A percentile compares a stretch with the other conserved stretches of the same genome.
Conservation (phyloP, 1,140 invertebrate species). For the Ptiloglossa arizonensis region DNA sequence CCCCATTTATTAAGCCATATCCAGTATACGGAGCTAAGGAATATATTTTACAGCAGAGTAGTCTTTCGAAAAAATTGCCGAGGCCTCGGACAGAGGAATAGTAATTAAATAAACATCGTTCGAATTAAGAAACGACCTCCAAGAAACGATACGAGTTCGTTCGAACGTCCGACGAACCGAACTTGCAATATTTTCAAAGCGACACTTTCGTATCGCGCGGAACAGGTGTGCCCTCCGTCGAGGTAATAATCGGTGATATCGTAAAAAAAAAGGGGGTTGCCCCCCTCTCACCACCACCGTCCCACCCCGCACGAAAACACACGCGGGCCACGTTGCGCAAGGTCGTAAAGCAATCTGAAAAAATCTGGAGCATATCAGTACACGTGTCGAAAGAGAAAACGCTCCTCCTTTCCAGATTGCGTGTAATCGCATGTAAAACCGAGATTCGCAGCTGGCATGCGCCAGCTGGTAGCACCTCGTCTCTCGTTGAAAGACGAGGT, state of each 20-base stretch:
- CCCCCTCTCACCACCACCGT: too few relatives aligned
- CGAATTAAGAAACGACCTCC: too few relatives aligned
- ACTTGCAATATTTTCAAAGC: background rate
- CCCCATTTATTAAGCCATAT: too few relatives aligned
- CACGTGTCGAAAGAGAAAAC: constrained; percentile 65
- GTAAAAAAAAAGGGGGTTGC: background rate
- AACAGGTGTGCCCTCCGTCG: background rate
- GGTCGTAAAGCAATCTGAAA: constrained; percentile 44
- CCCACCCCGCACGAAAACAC: too few relatives aligned
- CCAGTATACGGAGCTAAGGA: too few relatives aligned
- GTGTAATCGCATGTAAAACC: constrained; percentile 48
- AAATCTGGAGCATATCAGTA: constrained; percentile 55
- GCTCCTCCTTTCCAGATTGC: constrained; percentile 38
- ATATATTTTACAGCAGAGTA: too few relatives aligned
- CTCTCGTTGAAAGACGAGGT: background rate
- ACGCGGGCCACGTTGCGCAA: constrained; percentile 48
- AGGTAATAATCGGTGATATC: background rate
- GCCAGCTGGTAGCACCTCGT: constrained; percentile 57
- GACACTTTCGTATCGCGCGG: background rate
- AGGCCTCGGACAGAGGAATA: too few relatives aligned
- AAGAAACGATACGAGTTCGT: too few relatives aligned
- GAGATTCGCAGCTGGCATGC: constrained; percentile 49
- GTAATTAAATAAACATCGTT: too few relatives aligned
- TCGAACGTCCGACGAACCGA: too few relatives aligned
- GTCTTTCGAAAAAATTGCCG: too few relatives aligned